These are phyloP conservation scores for Subanguina moxae DNA, from an alignment of 1,140 invertebrate species.

Conservation along the genomic window DNA sequence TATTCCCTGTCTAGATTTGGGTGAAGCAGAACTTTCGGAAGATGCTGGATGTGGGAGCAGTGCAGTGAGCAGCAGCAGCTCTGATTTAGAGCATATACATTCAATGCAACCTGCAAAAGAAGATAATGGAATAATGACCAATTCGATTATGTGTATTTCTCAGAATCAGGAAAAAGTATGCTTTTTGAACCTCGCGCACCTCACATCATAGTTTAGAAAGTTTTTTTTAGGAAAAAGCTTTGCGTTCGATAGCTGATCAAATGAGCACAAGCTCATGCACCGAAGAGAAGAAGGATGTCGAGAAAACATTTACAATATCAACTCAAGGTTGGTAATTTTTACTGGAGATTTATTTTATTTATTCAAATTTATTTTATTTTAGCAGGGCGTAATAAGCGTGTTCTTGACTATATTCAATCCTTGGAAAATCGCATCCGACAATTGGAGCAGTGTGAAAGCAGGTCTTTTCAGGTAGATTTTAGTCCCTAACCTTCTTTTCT, in stretches of 20 bases:
- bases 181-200: background rate
- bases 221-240: constrained; percentile 13
- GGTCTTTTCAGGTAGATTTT: background rate
- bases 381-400: constrained; percentile 9
- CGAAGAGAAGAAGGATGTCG: background rate
- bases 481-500: background rate
- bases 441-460: constrained; percentile 14
- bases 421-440: constrained; percentile 19
- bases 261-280: constrained; percentile 8
- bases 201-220: background rate
- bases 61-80: constrained; percentile 18
- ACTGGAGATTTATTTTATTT: background rate
- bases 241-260: constrained; percentile 8
- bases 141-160: background rate
- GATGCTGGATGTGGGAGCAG: constrained; percentile 23
- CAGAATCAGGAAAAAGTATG: background rate
- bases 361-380: background rate
- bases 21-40: background rate
- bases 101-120: background rate
- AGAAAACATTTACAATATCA: background rate
- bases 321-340: background rate
- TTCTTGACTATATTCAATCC: constrained; percentile 19
- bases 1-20: background rate
- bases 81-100: background rate
- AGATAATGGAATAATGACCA: background rate